A percentile compares a stretch with the other conserved stretches of the same genome.
Conservation (phyloP, 2,797 vertebrate genomes). For the Danio tinwini region DNA sequence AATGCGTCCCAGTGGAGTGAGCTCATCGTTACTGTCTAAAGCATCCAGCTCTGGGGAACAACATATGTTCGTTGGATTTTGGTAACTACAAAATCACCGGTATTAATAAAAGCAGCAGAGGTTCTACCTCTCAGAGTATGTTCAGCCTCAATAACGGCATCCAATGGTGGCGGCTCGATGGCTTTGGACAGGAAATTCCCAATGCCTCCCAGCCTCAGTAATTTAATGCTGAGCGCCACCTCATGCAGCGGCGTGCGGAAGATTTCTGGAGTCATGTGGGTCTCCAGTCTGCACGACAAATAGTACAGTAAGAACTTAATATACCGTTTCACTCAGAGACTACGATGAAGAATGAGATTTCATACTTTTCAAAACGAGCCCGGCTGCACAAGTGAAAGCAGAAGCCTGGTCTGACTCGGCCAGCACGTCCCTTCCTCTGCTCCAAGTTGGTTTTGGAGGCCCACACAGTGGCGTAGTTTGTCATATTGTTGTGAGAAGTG, state of each 20-base stretch:
- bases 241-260: constrained; percentile 94
- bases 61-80: neutral
- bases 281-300: constrained; percentile 82
- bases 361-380: constrained; percentile 87
- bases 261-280: constrained; percentile 95
- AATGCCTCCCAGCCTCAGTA: constrained; percentile 89
- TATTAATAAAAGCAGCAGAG: neutral
- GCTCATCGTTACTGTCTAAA: constrained; percentile 89
- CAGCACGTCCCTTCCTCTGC: constrained; percentile 92
- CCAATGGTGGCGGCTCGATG: constrained; percentile 93
- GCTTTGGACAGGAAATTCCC: constrained; percentile 95
- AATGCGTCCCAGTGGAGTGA: constrained; percentile 93
- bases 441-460: constrained; percentile 96
- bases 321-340: neutral
- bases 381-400: constrained; percentile 93
- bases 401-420: constrained; percentile 88
- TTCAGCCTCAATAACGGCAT: constrained; percentile 95
- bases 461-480: constrained; percentile 97
- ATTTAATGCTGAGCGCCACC: constrained; percentile 93
- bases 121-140: constrained; percentile 87
- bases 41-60: constrained; percentile 88
- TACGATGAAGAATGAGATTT: neutral
- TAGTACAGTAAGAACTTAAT: neutral
- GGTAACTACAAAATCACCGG: neutral
- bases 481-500: constrained; percentile 98